These are phyloP conservation scores for Homalodisca vitripennis DNA, from an alignment of 1,140 invertebrate species.

Conservation along the genomic window DNA sequence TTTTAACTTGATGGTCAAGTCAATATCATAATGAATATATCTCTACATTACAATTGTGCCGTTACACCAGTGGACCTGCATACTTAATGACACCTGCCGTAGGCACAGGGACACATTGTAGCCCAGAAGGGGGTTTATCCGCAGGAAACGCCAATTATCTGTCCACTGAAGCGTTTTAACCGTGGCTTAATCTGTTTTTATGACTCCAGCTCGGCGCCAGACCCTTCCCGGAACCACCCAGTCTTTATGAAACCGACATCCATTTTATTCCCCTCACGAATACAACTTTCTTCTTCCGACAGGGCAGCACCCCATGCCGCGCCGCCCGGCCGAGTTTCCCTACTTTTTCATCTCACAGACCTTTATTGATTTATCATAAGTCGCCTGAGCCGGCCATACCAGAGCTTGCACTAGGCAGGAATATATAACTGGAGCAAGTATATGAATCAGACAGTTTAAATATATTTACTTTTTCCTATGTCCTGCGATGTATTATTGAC, in stretches of 20 bases:
- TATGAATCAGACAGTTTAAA: too few species aligned
- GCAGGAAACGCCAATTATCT: conserved; percentile 12
- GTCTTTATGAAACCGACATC: conserved; percentile 24
- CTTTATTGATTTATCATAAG: conserved; percentile 13
- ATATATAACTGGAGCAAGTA: too few species aligned
- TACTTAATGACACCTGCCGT: conserved; percentile 6
- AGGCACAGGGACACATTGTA: too few species aligned
- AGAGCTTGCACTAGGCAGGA: too few species aligned
- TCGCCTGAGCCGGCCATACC: too few species aligned
- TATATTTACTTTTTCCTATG: too few species aligned
- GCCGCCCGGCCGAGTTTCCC: not conserved
- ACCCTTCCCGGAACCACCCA: not conserved
- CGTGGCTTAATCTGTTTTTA: conserved; percentile 23
- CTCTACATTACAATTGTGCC: too few species aligned
- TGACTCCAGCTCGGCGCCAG: conserved; percentile 17
- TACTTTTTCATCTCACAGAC: conserved; percentile 9
- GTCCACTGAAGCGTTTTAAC: not conserved
- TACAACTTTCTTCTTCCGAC: conserved; percentile 21
- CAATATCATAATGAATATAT: too few species aligned
- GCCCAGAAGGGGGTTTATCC: not conserved
- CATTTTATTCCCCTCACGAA: conserved; percentile 24
- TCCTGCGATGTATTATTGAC: too few species aligned
- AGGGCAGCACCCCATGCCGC: not conserved
- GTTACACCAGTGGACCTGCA: too few species aligned
- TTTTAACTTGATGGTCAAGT: too few species aligned